Base-by-base conservation (phyloP, 2,888 invertebrate species). In the Andrena fulva region DNA sequence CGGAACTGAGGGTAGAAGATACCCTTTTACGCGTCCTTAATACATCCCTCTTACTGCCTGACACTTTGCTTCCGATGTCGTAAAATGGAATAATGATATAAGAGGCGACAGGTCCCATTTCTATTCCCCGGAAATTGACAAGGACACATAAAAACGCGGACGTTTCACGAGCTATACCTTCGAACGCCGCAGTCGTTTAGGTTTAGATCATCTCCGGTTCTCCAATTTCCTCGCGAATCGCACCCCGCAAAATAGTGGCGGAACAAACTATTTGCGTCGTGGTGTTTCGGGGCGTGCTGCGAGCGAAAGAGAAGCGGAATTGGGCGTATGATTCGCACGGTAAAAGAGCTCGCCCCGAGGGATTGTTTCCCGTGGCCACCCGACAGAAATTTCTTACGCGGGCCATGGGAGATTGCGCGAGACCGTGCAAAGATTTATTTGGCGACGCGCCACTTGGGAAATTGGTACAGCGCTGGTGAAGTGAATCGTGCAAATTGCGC, bases 401-500 rank as follows among this genome's bases (percentile, higher is more conserved):
- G 50, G 16, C 54, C 71, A 48, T 7, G 48, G 50, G 52, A 48
- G 35, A 77, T n/a, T 24, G 27, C 20, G 42, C 69, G 73, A 64
- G 77, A 63, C 31, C 31, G 70, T 16, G 79, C 62, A 20, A 76
- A 27, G 82, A 82, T 87, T 84, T 80, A 87, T 80, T 77, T 84
- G 84, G 73, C 77, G 68, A 77, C 80, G 35, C 63, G 76, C 81
- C 81, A 86, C 84, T 87, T 70, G 80, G 33, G 69, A 82, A 83
- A 89, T 86, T 88, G 88, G 72, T 82, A 77, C 82, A 56, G 16
- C 31, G 42, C 50, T 12, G 52, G 59, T 29, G 31, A 42, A 69
- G 27, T 29, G 56, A 27, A 10, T 56, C 8, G 50, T 31, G 27
- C 10, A 59, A 77, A 72, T 64, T 56, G 27, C 24, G 5, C 24